Evolutionary conservation across 2,797 vertebrate species (phyloP), one percentile per base, ranked within the genome.

Genomic region (Cossypha dichroa): DNA sequence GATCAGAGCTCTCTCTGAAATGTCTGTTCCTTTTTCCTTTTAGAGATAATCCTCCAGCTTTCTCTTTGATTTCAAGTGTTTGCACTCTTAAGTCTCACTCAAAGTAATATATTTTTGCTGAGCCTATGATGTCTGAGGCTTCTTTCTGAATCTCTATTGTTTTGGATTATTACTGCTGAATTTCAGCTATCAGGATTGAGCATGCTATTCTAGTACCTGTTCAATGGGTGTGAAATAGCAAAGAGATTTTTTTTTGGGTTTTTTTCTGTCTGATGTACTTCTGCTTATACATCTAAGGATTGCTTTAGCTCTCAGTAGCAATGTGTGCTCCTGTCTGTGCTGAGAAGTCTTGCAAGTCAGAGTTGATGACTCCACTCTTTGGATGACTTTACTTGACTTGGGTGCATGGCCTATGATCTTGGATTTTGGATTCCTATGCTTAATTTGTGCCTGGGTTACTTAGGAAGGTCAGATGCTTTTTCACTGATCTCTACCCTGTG

Each of bases 91-190:
- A 68, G 40, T 82, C 59, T 85, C 17, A 15, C 46, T 67, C 31
- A 26, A 40, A 76, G 58, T 29, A 58, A 76, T 67, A 8, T 13
- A 10, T n/a, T 92, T 82, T 84, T 92, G 77, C 41, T 83, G 73
- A 77, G 69, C 48, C 45, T 77, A 3, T 9, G 31, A 74, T 34
- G 15, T 58, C 25, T 58, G 58, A 60, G 23, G 31, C 51, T 80
- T 85, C 46, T 82, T 82, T 90, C 22, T 72, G 46, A 68, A 64
- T 73, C 26, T 77, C 33, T 41, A 19, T 9, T 55, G 43, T 48
- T 90, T 85, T 82, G 45, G 59, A 16, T 59, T 20, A 21, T 82
- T 13, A 5, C 38, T 72, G 46, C 49, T 49, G 62, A 76, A 34
- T 92, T 88, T 43, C 43, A 76, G 54, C 38, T 83, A 3, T 74